Evolutionary conservation across 2,797 vertebrate species (phyloP).

Genomic region (Gorsachius magnificus): DNA sequence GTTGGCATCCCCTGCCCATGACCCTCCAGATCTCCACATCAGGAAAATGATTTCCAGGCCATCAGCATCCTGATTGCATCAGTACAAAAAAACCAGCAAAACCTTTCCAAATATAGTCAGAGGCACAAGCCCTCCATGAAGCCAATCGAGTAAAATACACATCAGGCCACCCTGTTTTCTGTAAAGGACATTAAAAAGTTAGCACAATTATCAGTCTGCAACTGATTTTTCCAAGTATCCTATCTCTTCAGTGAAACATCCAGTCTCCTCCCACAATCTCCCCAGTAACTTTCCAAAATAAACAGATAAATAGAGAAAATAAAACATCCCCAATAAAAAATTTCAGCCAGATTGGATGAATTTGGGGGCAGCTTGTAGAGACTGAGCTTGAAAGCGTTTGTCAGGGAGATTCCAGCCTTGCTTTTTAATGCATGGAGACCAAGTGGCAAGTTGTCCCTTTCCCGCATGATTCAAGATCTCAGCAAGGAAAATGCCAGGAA

Average conservation of each 20-base stretch:
- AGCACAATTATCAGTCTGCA: slow-evolving; percentile 37
- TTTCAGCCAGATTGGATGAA: not conserved
- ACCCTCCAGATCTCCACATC: slow-evolving; percentile 8
- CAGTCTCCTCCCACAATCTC: slow-evolving; percentile 32
- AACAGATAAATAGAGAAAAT: slow-evolving; percentile 45
- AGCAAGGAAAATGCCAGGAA: not conserved
- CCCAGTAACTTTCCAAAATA: slow-evolving; percentile 63
- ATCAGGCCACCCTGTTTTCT: slow-evolving; percentile 48
- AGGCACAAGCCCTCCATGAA: slow-evolving; percentile 6
- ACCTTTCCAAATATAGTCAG: slow-evolving; percentile 68
- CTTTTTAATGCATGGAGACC: not conserved
- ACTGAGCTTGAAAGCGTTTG: not conserved
- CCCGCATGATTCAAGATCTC: not conserved
- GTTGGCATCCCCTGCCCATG: not conserved
- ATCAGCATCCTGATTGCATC: slow-evolving; percentile 37
- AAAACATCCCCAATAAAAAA: not conserved
- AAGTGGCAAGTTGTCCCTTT: not conserved
- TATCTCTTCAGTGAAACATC: slow-evolving; percentile 33
- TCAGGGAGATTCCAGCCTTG: not conserved
- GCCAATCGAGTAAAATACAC: not conserved
- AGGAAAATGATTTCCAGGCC: slow-evolving; percentile 29
- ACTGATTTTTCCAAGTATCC: slow-evolving; percentile 33
- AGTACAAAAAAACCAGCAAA: slow-evolving; percentile 28
- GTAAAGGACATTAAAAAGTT: slow-evolving; percentile 27
- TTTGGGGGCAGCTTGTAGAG: not conserved